A percentile compares a stretch with the other conserved stretches of the same genome.
These are phyloP conservation scores for Craseonycteris thonglongyai DNA, from an alignment of 2,113 vertebrate species.

Conservation along the genomic window DNA sequence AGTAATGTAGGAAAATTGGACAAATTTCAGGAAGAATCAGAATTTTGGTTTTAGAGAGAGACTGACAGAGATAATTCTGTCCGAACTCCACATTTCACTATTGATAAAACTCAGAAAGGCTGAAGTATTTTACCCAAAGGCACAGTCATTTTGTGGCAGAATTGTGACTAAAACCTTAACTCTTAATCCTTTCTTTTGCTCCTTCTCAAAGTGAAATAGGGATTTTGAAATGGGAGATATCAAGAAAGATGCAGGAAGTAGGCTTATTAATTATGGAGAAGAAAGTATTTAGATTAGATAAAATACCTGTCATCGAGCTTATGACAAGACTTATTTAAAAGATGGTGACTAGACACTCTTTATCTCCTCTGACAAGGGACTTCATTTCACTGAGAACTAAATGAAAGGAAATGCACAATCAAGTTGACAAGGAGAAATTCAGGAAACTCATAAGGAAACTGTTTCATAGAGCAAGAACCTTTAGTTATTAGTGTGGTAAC, in stretches of 20 bases:
- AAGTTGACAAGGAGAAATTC: background rate
- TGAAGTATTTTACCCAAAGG: background rate
- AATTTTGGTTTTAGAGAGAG: background rate
- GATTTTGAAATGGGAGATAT: background rate
- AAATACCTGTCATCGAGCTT: background rate
- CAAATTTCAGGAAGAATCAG: background rate
- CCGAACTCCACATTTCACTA: background rate
- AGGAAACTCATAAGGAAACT: background rate
- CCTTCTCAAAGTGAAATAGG: background rate
- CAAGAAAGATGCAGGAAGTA: background rate
- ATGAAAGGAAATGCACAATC: background rate
- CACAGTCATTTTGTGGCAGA: background rate
- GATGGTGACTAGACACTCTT: background rate
- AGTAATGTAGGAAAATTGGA: background rate
- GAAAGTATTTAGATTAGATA: background rate
- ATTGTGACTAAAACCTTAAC: background rate
- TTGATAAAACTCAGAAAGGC: background rate
- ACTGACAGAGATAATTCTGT: background rate
- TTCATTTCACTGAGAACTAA: conserved; percentile 4
- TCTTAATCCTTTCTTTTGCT: background rate
- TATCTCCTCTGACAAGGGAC: background rate
- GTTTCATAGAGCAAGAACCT: background rate
- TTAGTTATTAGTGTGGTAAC: background rate
- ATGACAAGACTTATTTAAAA: background rate
- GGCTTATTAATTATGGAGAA: background rate